Evolutionary conservation across 2,113 vertebrate species (phyloP).

Genomic region (Canis aureus): DNA sequence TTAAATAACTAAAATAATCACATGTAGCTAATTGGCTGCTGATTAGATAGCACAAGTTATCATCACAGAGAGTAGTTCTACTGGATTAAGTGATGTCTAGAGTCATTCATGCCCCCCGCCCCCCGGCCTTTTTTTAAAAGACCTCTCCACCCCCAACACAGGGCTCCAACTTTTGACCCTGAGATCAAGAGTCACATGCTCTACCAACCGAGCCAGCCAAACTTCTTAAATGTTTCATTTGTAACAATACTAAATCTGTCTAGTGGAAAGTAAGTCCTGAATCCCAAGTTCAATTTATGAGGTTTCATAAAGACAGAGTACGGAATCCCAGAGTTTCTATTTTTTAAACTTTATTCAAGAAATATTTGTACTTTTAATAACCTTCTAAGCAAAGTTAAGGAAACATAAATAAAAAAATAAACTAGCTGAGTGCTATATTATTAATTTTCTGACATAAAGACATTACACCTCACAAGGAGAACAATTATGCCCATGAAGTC

Average conservation of each 20-base stretch:
- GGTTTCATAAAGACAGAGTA: background rate
- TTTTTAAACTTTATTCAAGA: constrained; percentile 34
- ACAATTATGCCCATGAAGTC: background rate
- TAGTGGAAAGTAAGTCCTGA: background rate
- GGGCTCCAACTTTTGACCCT: background rate
- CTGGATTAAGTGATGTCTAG: background rate
- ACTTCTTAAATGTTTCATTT: background rate
- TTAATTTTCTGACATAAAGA: constrained; percentile 6
- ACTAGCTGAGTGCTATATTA: background rate
- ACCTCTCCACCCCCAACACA: background rate
- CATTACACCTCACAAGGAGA: background rate
- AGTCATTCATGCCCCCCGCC: background rate
- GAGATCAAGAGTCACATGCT: background rate
- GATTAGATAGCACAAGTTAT: background rate
- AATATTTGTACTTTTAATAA: constrained; percentile 34
- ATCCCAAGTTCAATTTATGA: background rate
- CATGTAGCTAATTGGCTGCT: background rate
- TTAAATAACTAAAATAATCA: background rate
- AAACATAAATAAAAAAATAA: background rate
- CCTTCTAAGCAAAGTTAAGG: constrained; percentile 35
- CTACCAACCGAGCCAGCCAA: background rate
- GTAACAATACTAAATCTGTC: background rate
- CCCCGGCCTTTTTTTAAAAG: background rate
- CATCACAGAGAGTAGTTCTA: background rate
- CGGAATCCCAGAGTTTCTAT: constrained; percentile 10